Evolutionary conservation across 1,140 invertebrate genomes (phyloP).

Genomic region (Kradibia gibbosae): DNA sequence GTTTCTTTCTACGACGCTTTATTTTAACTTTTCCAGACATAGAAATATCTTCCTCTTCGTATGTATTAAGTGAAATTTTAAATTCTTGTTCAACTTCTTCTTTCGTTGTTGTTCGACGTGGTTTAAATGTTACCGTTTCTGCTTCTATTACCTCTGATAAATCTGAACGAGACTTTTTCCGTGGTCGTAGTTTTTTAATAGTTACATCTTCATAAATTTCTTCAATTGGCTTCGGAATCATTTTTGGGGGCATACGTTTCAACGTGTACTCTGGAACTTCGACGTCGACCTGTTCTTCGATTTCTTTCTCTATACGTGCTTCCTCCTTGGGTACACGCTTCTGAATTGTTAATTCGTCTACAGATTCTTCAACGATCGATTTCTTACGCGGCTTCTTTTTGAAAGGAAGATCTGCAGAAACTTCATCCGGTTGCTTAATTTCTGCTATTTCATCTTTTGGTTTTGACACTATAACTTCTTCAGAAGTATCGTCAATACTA

Average conservation of each 20-base stretch:
- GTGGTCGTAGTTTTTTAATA: slow-evolving; percentile 79
- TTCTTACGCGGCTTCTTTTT: slow-evolving; percentile 57
- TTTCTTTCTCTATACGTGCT: no score
- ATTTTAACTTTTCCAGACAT: slow-evolving; percentile 87
- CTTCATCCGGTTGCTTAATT: slow-evolving; percentile 48
- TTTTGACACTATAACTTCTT: slow-evolving; percentile 60
- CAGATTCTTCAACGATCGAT: slow-evolving; percentile 55
- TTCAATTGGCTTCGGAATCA: slow-evolving; percentile 75
- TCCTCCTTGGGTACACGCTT: slow-evolving; percentile 53
- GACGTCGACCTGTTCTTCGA: slow-evolving; percentile 52
- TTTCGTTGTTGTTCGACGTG: slow-evolving; percentile 80
- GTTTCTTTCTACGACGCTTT: slow-evolving; percentile 78
- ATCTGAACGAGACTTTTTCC: slow-evolving; percentile 76
- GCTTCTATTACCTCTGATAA: slow-evolving; percentile 81
- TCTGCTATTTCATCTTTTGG: slow-evolving; percentile 42
- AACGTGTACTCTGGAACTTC: slow-evolving; percentile 68
- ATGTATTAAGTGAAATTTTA: slow-evolving; percentile 85
- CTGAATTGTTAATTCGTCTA: slow-evolving; percentile 61
- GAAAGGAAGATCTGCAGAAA: slow-evolving; percentile 55
- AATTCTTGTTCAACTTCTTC: slow-evolving; percentile 91
- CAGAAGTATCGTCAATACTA: slow-evolving; percentile 55
- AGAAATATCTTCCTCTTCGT: slow-evolving; percentile 89
- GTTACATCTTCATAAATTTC: slow-evolving; percentile 82
- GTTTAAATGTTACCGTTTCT: slow-evolving; percentile 83
- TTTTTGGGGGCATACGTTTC: slow-evolving; percentile 68